These are phyloP conservation scores for Lophotriccus pileatus DNA, from an alignment of 2,797 vertebrate species.

Conservation along the genomic window DNA sequence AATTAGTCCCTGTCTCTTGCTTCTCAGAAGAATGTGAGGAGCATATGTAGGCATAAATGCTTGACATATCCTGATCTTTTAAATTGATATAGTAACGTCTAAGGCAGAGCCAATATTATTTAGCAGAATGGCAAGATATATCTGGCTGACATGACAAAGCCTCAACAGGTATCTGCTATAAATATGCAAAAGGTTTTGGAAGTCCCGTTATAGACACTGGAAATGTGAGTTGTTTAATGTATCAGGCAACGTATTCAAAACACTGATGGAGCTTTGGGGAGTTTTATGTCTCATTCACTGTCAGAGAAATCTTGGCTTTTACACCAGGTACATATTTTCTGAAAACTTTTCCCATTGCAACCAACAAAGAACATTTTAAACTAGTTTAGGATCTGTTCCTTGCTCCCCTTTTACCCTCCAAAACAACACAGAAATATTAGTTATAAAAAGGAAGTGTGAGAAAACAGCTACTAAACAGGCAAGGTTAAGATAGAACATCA, in stretches of 20 bases:
- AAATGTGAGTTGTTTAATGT: background rate
- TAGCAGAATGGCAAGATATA: background rate
- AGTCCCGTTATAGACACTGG: background rate
- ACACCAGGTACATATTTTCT: background rate
- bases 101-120: background rate
- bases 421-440: background rate
- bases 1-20: background rate
- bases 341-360: background rate
- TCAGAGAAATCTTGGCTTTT: background rate
- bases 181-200: background rate
- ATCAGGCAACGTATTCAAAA: background rate
- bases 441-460: background rate
- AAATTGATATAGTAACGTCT: background rate
- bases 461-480: background rate
- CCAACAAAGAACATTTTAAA: background rate
- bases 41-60: background rate
- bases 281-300: background rate
- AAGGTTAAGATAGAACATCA: background rate
- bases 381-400: background rate
- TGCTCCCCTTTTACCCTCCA: background rate
- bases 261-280: background rate
- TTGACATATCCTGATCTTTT: background rate
- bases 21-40: background rate
- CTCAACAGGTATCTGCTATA: background rate
- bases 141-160: background rate